Base-by-base conservation (phyloP, 2,888 invertebrate species). In the Prenolepis imparis region DNA sequence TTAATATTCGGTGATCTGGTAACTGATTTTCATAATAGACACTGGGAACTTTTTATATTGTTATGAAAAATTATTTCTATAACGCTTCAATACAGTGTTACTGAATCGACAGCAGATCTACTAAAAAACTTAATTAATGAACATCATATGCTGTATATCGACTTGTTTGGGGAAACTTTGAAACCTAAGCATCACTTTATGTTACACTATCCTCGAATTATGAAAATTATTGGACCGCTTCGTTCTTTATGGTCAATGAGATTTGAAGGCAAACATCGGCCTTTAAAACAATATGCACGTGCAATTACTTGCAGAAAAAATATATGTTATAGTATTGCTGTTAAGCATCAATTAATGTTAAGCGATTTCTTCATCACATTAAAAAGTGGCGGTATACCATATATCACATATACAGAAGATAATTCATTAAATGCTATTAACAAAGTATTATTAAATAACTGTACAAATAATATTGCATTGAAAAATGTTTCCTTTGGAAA, bases 1-100 rank as follows among this genome's bases (percentile, higher is more conserved):
- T 67, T 67, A 77, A 48, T 77, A 67, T 67, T 77, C 3, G 68
- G 6, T 77, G 52, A 77, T 48, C 67, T 67, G 3, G 44, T 67
- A 21, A 64, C 21, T 64, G 15, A 64, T 39, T 2, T 5, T 9
- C 12, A 39, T 39, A 36, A 64, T n/a, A 75, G 12, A 75, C 28
- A 77, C 1, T 77, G 64, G 75, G 4, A 32, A 48, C 52, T 67
- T 52, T 75, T 21, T 21, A 18, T 48, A 64, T 75, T 75, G 11
- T 11, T 77, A 15, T 52, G 36, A 66, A 63, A 66, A 77, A 77
- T 67, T 9, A 15, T 77, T 64, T 21, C 15, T 36, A 66, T 77
- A 11, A 77, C 41, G 41, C 59, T 77, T 67, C 21, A 77, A 66
- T 3, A 52, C 3, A 75, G 48, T 66, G n/a, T 75, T 64, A 75